These are phyloP conservation scores for Phymanthus crucifer DNA, from an alignment of 92 coral and sea anemone genomes.

Conservation along the genomic window DNA sequence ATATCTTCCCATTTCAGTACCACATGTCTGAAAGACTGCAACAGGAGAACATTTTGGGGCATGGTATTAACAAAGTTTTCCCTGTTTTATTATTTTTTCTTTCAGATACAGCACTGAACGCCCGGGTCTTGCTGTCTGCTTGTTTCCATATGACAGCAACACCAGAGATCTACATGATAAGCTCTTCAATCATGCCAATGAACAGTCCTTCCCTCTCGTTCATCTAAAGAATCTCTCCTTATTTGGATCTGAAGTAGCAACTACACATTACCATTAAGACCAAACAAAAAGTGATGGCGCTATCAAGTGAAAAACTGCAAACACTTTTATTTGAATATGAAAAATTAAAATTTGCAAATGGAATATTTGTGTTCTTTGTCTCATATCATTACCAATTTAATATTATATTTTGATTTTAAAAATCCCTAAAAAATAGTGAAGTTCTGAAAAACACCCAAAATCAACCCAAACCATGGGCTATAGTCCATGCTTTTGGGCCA, in stretches of 20 bases:
- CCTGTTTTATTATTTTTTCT: background rate
- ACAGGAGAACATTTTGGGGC: no score
- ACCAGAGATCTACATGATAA: conserved; percentile 43
- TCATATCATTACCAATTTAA: no score
- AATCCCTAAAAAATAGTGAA: no score
- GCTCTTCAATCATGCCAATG: conserved; percentile 38
- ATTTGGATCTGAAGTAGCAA: conserved; percentile 42
- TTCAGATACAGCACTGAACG: conserved; percentile 33
- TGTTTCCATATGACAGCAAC: conserved; percentile 50
- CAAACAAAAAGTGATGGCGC: no score
- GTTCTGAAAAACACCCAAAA: no score
- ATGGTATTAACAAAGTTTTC: background rate
- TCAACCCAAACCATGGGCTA: no score
- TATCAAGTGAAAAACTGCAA: no score
- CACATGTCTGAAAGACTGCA: background rate
- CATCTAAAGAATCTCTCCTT: conserved; percentile 38
- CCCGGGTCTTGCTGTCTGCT: conserved; percentile 35
- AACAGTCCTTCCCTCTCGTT: conserved; percentile 30
- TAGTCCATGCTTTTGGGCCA: no score
- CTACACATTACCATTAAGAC: background rate
- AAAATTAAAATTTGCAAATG: no score
- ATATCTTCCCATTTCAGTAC: background rate
- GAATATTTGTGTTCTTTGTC: no score
- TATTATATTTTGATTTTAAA: no score
- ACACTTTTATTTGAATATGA: no score